A percentile compares a stretch with the other conserved stretches of the same genome.
phyloP scores from a whole-genome alignment of 2,888 invertebrate genomes.

The Drosophila histrio region DNA sequence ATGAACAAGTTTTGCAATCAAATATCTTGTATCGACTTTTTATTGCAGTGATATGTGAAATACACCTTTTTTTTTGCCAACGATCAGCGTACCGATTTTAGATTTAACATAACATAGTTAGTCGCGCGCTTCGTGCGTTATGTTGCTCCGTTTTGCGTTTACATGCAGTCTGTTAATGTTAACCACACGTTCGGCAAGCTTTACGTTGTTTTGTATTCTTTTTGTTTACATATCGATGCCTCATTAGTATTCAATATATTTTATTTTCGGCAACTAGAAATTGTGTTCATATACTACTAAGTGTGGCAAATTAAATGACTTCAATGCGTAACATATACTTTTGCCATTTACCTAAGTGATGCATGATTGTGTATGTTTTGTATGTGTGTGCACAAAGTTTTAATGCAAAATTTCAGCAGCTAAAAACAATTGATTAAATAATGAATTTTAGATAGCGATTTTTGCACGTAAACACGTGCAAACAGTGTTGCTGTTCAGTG shows the following conservation, averaged over 20 bases:
- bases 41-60: too few species aligned
- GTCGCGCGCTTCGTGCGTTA: conserved; percentile 26
- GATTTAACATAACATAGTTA: neutral
- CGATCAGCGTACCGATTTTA: conserved; percentile 5
- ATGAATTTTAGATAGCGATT: conserved; percentile 4
- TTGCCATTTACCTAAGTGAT: conserved; percentile 8
- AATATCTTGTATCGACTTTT: neutral
- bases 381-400: neutral
- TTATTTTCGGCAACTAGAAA: conserved; percentile 40
- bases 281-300: conserved; percentile 18
- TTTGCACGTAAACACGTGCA: neutral
- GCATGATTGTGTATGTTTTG: conserved; percentile 10
- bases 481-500: neutral
- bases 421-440: conserved; percentile 28
- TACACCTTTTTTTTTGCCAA: neutral
- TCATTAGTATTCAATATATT: conserved; percentile 34
- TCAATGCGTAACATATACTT: neutral
- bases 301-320: conserved; percentile 10
- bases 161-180: neutral
- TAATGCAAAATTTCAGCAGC: neutral
- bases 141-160: conserved; percentile 33
- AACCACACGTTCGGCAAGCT: conserved; percentile 13
- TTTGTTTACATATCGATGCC: conserved; percentile 45
- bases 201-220: conserved; percentile 17
- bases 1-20: conserved; percentile 18